Percentiles rank a stretch among this genome's conserved stretches.
Conservation (phyloP, 2,797 vertebrate species). For the Euthynnus affinis region DNA sequence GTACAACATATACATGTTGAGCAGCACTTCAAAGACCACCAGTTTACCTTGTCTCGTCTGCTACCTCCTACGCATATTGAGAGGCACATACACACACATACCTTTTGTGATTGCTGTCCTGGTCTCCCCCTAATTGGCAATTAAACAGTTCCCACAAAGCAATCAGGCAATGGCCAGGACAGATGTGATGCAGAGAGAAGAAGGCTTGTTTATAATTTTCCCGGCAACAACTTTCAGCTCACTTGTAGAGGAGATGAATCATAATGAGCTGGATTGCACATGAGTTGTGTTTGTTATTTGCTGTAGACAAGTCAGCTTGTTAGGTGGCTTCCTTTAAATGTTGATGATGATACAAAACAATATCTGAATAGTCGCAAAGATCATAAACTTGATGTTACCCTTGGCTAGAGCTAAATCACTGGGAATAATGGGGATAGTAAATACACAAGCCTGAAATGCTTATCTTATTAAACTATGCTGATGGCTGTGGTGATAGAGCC, state of each 20-base stretch:
- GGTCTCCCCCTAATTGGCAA: constrained; percentile 84
- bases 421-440: constrained; percentile 12
- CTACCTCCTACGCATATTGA: constrained; percentile 20
- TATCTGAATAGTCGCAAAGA: constrained; percentile 35
- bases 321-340: constrained; percentile 26
- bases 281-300: constrained; percentile 37
- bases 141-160: constrained; percentile 85
- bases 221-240: constrained; percentile 72
- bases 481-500: constrained; percentile 4
- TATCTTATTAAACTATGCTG: constrained; percentile 31
- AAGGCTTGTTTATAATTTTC: constrained; percentile 80
- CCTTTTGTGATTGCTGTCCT: constrained; percentile 79
- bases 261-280: constrained; percentile 66
- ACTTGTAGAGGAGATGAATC: constrained; percentile 68
- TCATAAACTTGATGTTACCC: constrained; percentile 21
- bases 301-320: constrained; percentile 32
- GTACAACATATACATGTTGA: constrained; percentile 25
- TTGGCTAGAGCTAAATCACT: neutral
- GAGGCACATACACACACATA: constrained; percentile 27
- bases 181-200: constrained; percentile 75
- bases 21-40: constrained; percentile 14
- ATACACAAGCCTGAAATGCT: constrained; percentile 19
- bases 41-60: constrained; percentile 33
- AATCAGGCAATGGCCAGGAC: constrained; percentile 80
- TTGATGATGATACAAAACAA: constrained; percentile 16